phyloP scores from a whole-genome alignment of 2,113 vertebrate genomes.

The Aegithalos caudatus region DNA sequence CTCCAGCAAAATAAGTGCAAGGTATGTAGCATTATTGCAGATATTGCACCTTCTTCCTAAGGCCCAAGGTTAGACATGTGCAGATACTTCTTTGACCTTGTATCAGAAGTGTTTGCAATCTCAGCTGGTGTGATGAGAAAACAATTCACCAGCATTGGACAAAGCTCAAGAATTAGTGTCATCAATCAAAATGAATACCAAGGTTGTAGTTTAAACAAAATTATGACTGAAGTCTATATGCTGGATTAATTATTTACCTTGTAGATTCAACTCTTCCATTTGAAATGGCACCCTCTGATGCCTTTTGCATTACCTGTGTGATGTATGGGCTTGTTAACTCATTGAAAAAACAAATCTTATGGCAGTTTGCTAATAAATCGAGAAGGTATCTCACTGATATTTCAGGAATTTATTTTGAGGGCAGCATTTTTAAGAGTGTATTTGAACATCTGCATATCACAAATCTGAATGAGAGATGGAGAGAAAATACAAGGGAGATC shows the following conservation, averaged over 20 bases:
- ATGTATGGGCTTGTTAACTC: not conserved
- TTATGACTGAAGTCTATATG: not conserved
- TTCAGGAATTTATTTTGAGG: conserved; percentile 59
- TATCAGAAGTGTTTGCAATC: not conserved
- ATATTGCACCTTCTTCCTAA: not conserved
- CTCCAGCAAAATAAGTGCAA: not conserved
- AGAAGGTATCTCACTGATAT: conserved; percentile 28
- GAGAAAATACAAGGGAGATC: conserved; percentile 20
- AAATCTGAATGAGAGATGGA: not conserved
- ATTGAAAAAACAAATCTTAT: not conserved
- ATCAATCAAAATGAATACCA: not conserved
- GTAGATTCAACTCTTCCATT: not conserved
- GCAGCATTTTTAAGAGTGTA: not conserved
- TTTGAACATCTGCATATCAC: conserved; percentile 4
- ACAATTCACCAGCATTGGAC: not conserved
- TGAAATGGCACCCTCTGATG: not conserved
- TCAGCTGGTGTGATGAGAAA: not conserved
- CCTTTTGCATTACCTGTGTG: not conserved
- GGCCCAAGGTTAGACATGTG: not conserved
- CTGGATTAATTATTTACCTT: not conserved
- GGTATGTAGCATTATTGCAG: not conserved
- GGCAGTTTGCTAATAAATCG: not conserved
- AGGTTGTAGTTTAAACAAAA: not conserved
- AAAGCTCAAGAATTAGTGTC: not conserved
- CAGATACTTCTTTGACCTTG: not conserved